Base-by-base conservation (phyloP, 2,888 invertebrate species). In the Eretmocerus hayati region DNA sequence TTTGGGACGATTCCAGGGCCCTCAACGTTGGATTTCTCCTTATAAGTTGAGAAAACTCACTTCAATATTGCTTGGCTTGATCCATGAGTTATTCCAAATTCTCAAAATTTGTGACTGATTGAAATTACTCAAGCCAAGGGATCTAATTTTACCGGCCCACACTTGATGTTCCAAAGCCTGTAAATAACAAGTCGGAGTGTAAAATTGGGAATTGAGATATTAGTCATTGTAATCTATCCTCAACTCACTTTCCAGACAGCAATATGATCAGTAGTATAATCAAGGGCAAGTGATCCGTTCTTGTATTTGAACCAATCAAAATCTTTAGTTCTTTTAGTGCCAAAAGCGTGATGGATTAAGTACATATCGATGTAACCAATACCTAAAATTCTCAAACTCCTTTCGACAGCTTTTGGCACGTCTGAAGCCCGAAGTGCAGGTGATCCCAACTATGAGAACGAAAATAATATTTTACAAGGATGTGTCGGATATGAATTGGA, bases 71-170 rank as follows among this genome's bases (percentile, higher is more conserved):
- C 83, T 78, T 2, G 89, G 89, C 64, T 81, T 83, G 37, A 87
- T 76, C 41, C 72, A 74, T 1, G 83, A 77, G 16, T 65, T 66
- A 13, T 79, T 72, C 55, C 81, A 76, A 46, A 89, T 78, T 51
- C 76, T 74, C 52, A 74, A 64, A 47, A 89, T 76, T 72, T 90
- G 90, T 15, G 72, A 64, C 50, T 75, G 75, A 63, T 85, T 87
- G 69, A 85, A 90, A 70, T 90, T 90, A 39, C 89, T 89, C 42
- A 90, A 65, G 3, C 90, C 90, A 55, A 90, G 81, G n/a, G 85
- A 79, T 61, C 77, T 81, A 1, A 79, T 71, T 19, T 77, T 72
- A 2, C 87, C 86, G 42, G 75, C 72, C 53, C 76, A 75, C 37
- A 86, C 84, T 62, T 81, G 78, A 46, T 78, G 72, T 68, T 87